Evolutionary conservation across 2,888 invertebrate genomes (phyloP), one percentile per base, ranked within the genome.

Genomic region (Plemyria rubiginata): DNA sequence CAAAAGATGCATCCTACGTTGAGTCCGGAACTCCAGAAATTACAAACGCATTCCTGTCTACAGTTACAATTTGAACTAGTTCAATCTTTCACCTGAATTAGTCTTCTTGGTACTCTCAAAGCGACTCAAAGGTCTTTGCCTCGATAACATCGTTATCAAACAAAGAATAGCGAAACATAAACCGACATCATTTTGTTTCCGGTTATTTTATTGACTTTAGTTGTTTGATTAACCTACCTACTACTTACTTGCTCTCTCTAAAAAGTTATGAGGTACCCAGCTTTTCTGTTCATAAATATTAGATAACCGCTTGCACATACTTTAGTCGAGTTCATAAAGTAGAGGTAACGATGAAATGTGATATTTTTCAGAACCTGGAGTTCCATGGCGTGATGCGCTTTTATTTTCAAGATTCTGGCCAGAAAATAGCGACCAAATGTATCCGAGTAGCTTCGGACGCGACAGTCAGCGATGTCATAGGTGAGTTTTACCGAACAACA

Each of bases 301-400:
- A 7, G 36, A 11, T 38, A 38, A 38, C 36, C 11, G 36, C 4
- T 38, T 38, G 36, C 9, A 38, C 2, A 38, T 38, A 36, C 8
- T 38, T 38, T 11, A 38, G 2, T 6, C 6, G 8, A 38, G 36
- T 38, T 38, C 8, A 8, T 32, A 32, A 41, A 6, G 4, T 15
- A 45, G 8, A 16, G 8, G 15, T 54, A 54, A 45, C 2, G 7
- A 54, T 32, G 12, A 7, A 12, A 16, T 49, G 5, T 41, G n/a
- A 2, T 15, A 15, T 40, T 8, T 78, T 94, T 94, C 94, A 99
- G 98, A 97, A 98, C 80, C 94, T 99, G 90, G 98, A 99, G 89
- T 99, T 99, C 91, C 98, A 99, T 92, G 99, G 99, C 52, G 99
- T 99, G 65, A 99, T 99, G 98, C 96, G 99, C 77, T 99, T 99